Evolutionary conservation across 1,140 invertebrate species (phyloP), one percentile per base, ranked within the genome.

Genomic region (Lepeophtheirus salmonis): DNA sequence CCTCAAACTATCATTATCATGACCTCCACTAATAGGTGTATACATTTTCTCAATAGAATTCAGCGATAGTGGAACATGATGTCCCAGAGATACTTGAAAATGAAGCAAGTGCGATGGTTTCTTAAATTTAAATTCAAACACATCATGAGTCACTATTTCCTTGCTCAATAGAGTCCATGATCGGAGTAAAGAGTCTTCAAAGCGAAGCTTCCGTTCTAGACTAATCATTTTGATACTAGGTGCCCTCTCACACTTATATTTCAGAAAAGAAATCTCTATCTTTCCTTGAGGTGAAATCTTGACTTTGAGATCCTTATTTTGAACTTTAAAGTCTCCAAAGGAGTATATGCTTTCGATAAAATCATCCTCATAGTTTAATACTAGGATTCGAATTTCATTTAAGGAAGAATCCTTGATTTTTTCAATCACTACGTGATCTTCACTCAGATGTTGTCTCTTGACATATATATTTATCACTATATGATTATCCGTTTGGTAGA

Each of bases 391-490:
- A 41, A 41, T n/a, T 6, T n/a, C 30, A n/a, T 41, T n/a, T n/a
- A n/a, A n/a, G n/a, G n/a, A n/a, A n/a, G n/a, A n/a, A n/a, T n/a
- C n/a, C 30, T 41, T 41, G 30, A n/a, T 63, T 65, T 54, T 14
- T 70, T 67, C 21, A 55, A 60, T 4, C 53, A 64, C 56, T 72
- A 41, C 30, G 6, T 41, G 30, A 41, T 41, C 30, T n/a, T 10
- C n/a, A 6, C n/a, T 41, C n/a, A 41, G 65, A 14, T 66, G 60
- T 55, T 67, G 66, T 65, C 67, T 69, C 56, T 67, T 68, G 1
- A 68, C 71, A 60, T 72, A 72, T 17, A 72, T 66, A 12, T 68
- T 67, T n/a, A 73, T 41, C 3, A 67, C 71, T 13, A 73, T 64
- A 12, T 64, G 60, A 2, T 64, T 65, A 12, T 63, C 61, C 25